Evolutionary conservation across 1,140 invertebrate genomes (phyloP), one percentile per base, ranked within the genome.

Genomic region (Papilio glaucus): DNA sequence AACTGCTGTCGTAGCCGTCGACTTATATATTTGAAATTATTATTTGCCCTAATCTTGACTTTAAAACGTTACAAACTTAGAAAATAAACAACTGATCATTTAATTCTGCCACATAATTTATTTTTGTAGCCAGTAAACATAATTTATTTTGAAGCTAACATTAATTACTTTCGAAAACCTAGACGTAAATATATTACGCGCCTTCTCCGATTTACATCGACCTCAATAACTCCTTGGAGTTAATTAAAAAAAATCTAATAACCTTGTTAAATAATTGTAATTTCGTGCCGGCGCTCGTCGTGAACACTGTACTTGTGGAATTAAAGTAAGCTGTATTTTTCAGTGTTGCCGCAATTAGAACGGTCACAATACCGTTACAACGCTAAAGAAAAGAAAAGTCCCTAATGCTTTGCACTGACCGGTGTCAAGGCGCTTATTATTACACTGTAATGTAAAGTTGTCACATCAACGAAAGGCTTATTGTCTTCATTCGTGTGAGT

Each of bases 231-330:
- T 49, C 45, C 21, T 18, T n/a, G 5, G n/a, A 45, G 45, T 49
- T 49, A 21, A 49, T 49, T 49, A 10, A 49, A 49, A 21, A 21
- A 8, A 49, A 10, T 49, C 45, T 49, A 49, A 49, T 49, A 21
- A 24, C 45, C 45, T 21, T 49, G 15, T 49, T 18, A 49, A 49
- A 10, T 49, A 49, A 49, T 21, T 49, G 45, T 18, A 49, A 49
- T 49, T 49, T 49, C 45, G 18, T 49, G 45, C 45, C 15, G 45
- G 10, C 45, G 7, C 9, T 49, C 15, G 18, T 49, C 45, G 45
- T 10, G 21, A 12, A 4, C 15, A 18, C 45, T 49, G 45, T 9
- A 21, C 45, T 49, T 18, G 3, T 4, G 10, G 15, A 49, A 21
- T 21, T 9, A 49, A 9, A 49, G 21, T 21, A 24, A 24, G 8